A percentile compares a stretch with the other conserved stretches of the same genome.
These are phyloP conservation scores for Anticlea derivata DNA, from an alignment of 2,888 invertebrate species.

Conservation along the genomic window DNA sequence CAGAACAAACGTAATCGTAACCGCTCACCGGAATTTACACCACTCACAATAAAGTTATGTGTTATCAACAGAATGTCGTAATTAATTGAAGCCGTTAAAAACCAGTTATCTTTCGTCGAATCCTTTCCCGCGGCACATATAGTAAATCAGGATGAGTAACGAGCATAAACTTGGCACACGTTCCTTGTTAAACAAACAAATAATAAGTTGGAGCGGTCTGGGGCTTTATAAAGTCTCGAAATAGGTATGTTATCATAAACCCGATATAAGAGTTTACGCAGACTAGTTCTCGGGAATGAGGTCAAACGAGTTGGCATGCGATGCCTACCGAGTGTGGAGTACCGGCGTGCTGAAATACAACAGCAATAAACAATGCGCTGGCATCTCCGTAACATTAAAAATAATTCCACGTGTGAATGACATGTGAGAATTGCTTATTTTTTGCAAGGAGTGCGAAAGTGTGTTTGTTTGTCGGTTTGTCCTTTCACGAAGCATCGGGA, in stretches of 20 bases:
- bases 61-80: constrained; percentile 42
- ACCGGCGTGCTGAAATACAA: constrained; percentile 58
- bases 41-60: constrained; percentile 39
- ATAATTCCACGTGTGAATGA: constrained; percentile 34
- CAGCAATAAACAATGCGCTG: constrained; percentile 63
- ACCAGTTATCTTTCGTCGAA: constrained; percentile 49
- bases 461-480: too few species aligned
- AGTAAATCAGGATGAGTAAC: constrained; percentile 56
- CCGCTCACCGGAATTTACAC: constrained; percentile 39
- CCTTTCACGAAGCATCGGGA: too few species aligned
- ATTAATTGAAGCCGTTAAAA: constrained; percentile 43
- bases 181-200: constrained; percentile 70
- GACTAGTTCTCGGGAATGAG: constrained; percentile 75
- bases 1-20: constrained; percentile 43
- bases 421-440: constrained; percentile 23
- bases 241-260: constrained; percentile 78
- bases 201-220: constrained; percentile 69
- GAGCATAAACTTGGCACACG: constrained; percentile 71
- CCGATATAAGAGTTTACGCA: constrained; percentile 78
- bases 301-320: constrained; percentile 78
- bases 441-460: too few species aligned
- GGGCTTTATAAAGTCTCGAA: constrained; percentile 67
- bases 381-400: constrained; percentile 45
- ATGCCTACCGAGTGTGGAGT: constrained; percentile 43
- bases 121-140: constrained; percentile 51